A percentile compares a stretch with the other conserved stretches of the same genome.
Conservation (phyloP, 1,140 invertebrate genomes). For the Tetramorium alpestre region DNA sequence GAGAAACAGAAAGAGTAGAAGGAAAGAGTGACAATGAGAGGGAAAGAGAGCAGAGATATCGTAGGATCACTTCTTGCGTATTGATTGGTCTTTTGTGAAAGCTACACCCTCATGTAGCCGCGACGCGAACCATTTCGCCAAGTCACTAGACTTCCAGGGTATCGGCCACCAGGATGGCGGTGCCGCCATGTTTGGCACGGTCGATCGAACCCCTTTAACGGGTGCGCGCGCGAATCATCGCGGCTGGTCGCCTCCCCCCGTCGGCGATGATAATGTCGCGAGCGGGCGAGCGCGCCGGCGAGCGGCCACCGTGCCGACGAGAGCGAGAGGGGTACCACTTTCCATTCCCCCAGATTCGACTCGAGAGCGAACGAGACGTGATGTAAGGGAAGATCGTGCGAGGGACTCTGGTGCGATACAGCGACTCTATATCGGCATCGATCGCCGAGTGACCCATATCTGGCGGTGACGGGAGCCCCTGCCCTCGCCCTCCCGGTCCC, state of each 20-base stretch:
- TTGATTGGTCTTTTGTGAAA: conserved; percentile 84
- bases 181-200: conserved; percentile 55
- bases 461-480: conserved; percentile 76
- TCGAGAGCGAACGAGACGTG: conserved; percentile 38
- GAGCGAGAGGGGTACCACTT: neutral
- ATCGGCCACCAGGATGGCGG: conserved; percentile 16
- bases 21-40: conserved; percentile 34
- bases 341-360: neutral
- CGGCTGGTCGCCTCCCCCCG: neutral
- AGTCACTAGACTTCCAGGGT: conserved; percentile 63
- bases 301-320: neutral
- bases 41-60: conserved; percentile 76
- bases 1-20: conserved; percentile 6
- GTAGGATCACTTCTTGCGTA: conserved; percentile 81
- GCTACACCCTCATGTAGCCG: conserved; percentile 75
- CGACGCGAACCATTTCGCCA: conserved; percentile 58
- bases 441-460: conserved; percentile 86
- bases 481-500: conserved; percentile 50
- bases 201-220: conserved; percentile 42
- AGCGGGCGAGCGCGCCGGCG: neutral
- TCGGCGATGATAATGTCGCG: conserved; percentile 41
- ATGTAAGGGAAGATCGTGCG: conserved; percentile 67
- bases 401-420: conserved; percentile 60
- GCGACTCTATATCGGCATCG: conserved; percentile 80
- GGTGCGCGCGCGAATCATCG: neutral